Conservation (phyloP, 2,888 invertebrate genomes). For the Octodonta nipae region DNA sequence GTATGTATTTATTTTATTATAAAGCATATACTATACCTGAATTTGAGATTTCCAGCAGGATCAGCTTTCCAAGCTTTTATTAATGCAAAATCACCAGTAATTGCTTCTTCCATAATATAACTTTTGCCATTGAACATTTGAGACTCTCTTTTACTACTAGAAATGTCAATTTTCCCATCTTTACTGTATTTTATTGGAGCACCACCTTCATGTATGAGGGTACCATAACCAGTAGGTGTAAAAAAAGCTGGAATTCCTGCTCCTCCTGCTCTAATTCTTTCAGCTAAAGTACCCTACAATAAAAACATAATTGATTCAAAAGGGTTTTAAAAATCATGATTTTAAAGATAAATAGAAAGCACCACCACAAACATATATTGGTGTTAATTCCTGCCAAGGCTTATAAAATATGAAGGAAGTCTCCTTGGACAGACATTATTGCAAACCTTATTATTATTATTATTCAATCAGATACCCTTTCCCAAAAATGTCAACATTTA, state of each 20-base stretch:
- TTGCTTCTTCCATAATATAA: conserved; percentile 91
- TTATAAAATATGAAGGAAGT: too few species aligned
- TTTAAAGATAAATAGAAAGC: too few species aligned
- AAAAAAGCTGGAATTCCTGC: conserved; percentile 96
- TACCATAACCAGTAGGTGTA: conserved; percentile 92
- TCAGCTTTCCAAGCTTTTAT: conserved; percentile 98
- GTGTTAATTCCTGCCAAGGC: too few species aligned
- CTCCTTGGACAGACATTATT: too few species aligned
- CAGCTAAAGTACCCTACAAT: conserved; percentile 79
- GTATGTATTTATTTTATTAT: too few species aligned
- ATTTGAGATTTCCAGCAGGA: conserved; percentile 75
- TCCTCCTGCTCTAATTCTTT: conserved; percentile 89
- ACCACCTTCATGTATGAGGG: conserved; percentile 90
- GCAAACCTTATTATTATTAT: too few species aligned
- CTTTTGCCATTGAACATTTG: conserved; percentile 70
- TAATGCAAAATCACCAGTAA: conserved; percentile 89
- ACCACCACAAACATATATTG: too few species aligned
- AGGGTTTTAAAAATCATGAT: too few species aligned
- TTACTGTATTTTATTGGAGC: conserved; percentile 82
- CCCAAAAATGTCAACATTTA: too few species aligned
- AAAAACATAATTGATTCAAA: too few species aligned
- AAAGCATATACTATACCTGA: conserved; percentile 42
- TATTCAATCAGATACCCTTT: too few species aligned
- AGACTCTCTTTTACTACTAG: conserved; percentile 59
- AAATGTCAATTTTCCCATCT: conserved; percentile 61